phyloP scores from a whole-genome alignment of 2,113 vertebrate genomes.

The Triplophysa tibetana region DNA sequence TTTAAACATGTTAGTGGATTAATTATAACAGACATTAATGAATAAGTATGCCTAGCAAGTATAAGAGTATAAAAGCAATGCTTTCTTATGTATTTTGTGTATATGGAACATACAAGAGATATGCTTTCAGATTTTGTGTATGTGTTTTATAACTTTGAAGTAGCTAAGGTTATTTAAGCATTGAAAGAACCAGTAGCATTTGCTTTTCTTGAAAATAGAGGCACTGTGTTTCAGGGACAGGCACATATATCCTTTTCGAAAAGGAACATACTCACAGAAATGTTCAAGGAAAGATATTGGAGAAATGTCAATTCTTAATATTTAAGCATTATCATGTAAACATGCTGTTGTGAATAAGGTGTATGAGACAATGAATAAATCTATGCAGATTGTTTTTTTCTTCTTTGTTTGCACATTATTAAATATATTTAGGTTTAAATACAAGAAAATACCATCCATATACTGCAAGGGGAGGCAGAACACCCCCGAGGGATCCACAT shows the following conservation, averaged over 20 bases:
- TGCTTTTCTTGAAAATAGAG: background rate
- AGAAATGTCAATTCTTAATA: background rate
- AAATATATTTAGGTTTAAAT: too few species aligned
- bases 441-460: too few species aligned
- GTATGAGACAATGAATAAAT: too few species aligned
- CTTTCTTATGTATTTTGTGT: background rate
- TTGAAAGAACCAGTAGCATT: background rate
- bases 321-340: too few species aligned
- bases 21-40: background rate
- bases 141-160: background rate
- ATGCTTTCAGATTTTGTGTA: background rate
- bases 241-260: background rate
- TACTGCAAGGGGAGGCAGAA: too few species aligned
- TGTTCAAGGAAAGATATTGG: background rate
- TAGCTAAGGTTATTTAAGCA: background rate
- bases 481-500: too few species aligned
- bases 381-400: too few species aligned
- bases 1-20: constrained; percentile 41
- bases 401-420: too few species aligned
- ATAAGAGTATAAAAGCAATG: background rate
- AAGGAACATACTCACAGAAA: background rate
- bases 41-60: background rate
- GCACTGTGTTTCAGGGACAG: background rate
- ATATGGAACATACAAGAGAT: background rate
- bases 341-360: too few species aligned